Evolutionary conservation across 2,797 vertebrate genomes (phyloP).

Genomic region (Cottoperca gobio): DNA sequence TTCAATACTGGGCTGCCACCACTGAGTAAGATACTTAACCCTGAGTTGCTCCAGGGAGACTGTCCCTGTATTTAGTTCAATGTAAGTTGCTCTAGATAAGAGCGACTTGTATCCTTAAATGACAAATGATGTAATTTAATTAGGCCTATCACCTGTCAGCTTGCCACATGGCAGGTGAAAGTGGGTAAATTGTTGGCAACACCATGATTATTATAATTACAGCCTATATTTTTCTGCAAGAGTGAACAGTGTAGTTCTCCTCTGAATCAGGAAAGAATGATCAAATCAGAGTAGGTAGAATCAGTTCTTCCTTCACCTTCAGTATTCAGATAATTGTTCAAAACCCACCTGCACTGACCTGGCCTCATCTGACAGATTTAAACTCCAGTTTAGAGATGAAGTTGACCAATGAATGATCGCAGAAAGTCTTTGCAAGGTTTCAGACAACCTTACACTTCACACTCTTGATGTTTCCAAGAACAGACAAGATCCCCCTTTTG

Average conservation of each 20-base stretch:
- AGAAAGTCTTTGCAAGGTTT: conserved; percentile 3
- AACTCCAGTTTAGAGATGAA: conserved; percentile 4
- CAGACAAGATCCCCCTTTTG: conserved; percentile 21
- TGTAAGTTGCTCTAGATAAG: no score
- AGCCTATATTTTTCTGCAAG: conserved; percentile 63
- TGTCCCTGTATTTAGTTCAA: no score
- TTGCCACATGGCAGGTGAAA: conserved; percentile 29
- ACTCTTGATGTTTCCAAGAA: conserved; percentile 7
- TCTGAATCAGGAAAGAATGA: conserved; percentile 42
- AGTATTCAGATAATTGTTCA: conserved; percentile 15
- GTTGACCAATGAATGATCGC: neutral
- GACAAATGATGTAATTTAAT: no score
- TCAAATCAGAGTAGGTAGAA: conserved; percentile 19
- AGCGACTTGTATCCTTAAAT: no score
- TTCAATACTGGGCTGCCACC: no score
- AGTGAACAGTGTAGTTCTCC: conserved; percentile 49
- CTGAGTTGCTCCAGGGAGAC: no score
- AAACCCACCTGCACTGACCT: conserved; percentile 22
- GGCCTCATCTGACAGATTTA: conserved; percentile 21
- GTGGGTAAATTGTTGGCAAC: no score
- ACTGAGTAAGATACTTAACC: no score
- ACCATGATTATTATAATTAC: conserved; percentile 75
- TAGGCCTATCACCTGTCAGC: neutral
- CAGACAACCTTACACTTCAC: neutral
- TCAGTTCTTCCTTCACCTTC: conserved; percentile 2